phyloP scores from a whole-genome alignment of 2,113 vertebrate species.

The Tinamus guttatus region DNA sequence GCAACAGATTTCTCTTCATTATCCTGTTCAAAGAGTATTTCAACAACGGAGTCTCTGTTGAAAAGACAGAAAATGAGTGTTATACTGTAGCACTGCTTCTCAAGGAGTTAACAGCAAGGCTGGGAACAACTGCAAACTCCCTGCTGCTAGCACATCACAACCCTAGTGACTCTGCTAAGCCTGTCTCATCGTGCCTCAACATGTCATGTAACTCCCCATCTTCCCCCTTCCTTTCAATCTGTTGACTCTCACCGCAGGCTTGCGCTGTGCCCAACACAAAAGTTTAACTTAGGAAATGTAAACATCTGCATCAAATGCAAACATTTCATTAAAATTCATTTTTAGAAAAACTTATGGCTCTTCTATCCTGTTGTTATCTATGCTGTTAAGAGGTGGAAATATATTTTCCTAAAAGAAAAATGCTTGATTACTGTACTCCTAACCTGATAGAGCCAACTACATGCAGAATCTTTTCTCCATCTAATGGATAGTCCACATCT shows the following conservation, averaged over 20 bases:
- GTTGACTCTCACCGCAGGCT: background rate
- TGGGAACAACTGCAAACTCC: background rate
- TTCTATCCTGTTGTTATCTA: background rate
- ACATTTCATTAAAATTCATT: background rate
- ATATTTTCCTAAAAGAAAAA: background rate
- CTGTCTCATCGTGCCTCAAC: too few relatives aligned
- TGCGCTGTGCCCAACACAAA: background rate
- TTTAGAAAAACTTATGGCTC: background rate
- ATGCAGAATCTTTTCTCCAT: constrained; percentile 95
- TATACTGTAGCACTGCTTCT: background rate
- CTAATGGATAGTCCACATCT: constrained; percentile 93
- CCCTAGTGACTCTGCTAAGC: background rate
- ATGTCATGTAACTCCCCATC: background rate
- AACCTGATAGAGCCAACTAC: constrained; percentile 94
- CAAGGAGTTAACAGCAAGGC: background rate
- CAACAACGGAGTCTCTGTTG: constrained; percentile 92
- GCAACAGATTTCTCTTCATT: constrained; percentile 97
- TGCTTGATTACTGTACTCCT: background rate
- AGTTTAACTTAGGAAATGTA: background rate
- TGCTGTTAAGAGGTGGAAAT: background rate
- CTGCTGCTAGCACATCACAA: background rate
- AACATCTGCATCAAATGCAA: background rate
- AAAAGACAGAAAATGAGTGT: constrained; percentile 10
- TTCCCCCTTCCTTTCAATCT: background rate
- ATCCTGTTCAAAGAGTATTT: constrained; percentile 97